Conservation (phyloP, 2,888 invertebrate species). For the Polymixis flavicincta region DNA sequence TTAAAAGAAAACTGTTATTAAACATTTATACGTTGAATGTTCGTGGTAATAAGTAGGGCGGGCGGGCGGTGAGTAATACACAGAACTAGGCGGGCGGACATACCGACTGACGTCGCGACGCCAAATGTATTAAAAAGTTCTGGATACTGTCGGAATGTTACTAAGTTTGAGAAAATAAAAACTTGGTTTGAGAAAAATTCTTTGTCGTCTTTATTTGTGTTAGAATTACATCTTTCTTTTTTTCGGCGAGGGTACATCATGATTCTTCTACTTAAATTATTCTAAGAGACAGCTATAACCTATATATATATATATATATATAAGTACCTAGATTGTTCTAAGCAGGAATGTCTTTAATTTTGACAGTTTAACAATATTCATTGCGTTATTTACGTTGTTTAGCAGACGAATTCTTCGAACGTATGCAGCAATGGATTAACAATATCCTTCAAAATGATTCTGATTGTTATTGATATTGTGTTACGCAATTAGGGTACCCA, state of each 20-base stretch:
- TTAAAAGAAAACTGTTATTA: constrained; percentile 18
- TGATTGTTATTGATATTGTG: too few species aligned
- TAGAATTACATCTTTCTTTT: neutral
- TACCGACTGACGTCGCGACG: constrained; percentile 28
- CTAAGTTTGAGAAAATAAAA: neutral
- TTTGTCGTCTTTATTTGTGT: neutral
- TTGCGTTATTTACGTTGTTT: too few species aligned
- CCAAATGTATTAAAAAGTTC: constrained; percentile 29
- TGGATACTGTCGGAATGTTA: neutral
- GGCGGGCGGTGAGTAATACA: constrained; percentile 42
- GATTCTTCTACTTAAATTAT: neutral
- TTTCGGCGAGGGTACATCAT: neutral
- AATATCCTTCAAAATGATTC: too few species aligned
- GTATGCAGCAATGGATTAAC: too few species aligned
- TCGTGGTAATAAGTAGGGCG: constrained; percentile 35
- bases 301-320: too few species aligned
- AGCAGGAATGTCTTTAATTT: too few species aligned
- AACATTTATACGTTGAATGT: constrained; percentile 25
- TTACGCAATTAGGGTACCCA: too few species aligned
- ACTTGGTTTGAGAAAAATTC: neutral
- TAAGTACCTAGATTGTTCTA: too few species aligned
- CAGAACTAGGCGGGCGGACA: constrained; percentile 50
- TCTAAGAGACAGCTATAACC: neutral
- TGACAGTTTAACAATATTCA: too few species aligned
- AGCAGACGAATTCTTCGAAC: too few species aligned